phyloP scores from a whole-genome alignment of 2,797 vertebrate species.

The Takifugu rubripes region DNA sequence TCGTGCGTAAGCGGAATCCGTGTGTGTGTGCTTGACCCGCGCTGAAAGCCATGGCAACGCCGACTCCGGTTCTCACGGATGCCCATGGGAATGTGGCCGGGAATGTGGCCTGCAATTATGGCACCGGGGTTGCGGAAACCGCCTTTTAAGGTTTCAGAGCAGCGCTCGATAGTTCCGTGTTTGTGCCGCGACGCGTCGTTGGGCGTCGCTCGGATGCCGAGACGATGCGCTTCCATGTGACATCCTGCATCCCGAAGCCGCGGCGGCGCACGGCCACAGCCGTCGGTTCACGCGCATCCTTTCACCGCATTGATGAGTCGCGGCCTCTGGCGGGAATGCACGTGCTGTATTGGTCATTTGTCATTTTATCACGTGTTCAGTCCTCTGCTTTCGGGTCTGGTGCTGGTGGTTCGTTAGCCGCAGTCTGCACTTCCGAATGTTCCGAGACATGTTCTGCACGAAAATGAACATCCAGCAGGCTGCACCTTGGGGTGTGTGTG shows the following conservation, averaged over 20 bases:
- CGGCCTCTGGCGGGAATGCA: conserved; percentile 41
- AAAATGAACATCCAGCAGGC: conserved; percentile 47
- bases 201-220: conserved; percentile 66
- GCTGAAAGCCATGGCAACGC: conserved; percentile 30
- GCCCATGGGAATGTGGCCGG: conserved; percentile 74
- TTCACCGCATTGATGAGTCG: conserved; percentile 47
- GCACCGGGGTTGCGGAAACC: conserved; percentile 33
- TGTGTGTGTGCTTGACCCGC: conserved; percentile 33
- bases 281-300: too few relatives aligned
- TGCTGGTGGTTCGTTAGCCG: conserved; percentile 37
- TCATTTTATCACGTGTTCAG: conserved; percentile 37
- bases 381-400: conserved; percentile 13
- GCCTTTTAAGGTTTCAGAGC: conserved; percentile 24
- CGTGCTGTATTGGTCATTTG: conserved; percentile 13
- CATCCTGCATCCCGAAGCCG: conserved; percentile 3
- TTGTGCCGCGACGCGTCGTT: conserved; percentile 38
- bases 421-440: conserved; percentile 45
- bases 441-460: conserved; percentile 25
- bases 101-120: conserved; percentile 68
- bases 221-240: conserved; percentile 22
- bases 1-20: conserved; percentile 7
- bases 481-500: conserved; percentile 41
- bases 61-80: conserved; percentile 58
- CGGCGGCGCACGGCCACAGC: too few relatives aligned
- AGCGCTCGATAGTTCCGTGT: conserved; percentile 13